phyloP scores from a whole-genome alignment of 2,888 invertebrate genomes.

The Diachrysia chrysitis region DNA sequence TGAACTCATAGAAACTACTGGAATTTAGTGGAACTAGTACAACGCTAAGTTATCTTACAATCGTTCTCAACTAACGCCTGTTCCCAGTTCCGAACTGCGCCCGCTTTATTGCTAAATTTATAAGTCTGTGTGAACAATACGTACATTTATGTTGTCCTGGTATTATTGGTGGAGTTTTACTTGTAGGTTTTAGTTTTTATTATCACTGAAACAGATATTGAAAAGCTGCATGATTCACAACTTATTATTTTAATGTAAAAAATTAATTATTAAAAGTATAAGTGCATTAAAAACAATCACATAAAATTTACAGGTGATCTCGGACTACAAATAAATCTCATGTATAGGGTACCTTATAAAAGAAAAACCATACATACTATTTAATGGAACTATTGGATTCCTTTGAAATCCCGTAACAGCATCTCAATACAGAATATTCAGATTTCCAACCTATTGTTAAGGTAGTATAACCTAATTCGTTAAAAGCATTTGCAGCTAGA shows the following conservation, averaged over 20 bases:
- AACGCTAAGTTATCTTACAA: constrained; percentile 52
- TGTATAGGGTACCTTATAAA: neutral
- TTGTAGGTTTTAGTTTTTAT: neutral
- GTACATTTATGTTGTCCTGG: constrained; percentile 10
- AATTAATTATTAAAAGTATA: too few relatives aligned
- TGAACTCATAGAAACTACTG: constrained; percentile 51
- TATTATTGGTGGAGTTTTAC: neutral
- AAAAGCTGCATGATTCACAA: too few relatives aligned
- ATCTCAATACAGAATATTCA: constrained; percentile 7
- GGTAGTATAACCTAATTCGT: constrained; percentile 30
- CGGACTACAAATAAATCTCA: too few relatives aligned
- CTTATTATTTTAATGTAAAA: too few relatives aligned
- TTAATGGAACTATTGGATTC: constrained; percentile 14
- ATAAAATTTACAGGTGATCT: too few relatives aligned
- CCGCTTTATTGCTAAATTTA: constrained; percentile 30
- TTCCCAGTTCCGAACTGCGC: constrained; percentile 31
- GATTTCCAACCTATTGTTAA: constrained; percentile 26
- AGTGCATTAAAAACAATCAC: neutral
- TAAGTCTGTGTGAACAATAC: constrained; percentile 39
- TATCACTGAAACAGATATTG: neutral
- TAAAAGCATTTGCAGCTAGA: constrained; percentile 49
- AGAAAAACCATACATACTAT: neutral
- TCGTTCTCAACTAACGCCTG: constrained; percentile 46
- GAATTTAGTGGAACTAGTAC: constrained; percentile 34
- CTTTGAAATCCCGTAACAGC: neutral